Conservation (phyloP, 2,113 vertebrate genomes). For the Campylomormyrus tamandua region DNA sequence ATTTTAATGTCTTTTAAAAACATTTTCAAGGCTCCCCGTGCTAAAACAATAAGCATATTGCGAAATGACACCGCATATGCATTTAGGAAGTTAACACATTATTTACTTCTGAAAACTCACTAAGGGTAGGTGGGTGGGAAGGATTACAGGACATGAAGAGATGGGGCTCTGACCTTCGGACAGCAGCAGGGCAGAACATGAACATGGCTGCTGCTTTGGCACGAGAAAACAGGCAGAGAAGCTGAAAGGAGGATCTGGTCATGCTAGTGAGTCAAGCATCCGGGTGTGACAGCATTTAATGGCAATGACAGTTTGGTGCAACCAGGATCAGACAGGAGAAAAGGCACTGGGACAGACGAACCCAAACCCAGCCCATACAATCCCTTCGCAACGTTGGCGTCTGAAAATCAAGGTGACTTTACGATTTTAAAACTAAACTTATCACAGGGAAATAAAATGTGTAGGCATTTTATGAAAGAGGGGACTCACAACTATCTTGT, state of each 20-base stretch:
- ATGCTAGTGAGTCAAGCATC: not conserved
- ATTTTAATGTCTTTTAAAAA: not conserved
- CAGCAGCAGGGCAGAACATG: not conserved
- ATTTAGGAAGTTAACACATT: not conserved
- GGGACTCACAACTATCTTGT: not conserved
- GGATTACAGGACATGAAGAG: not conserved
- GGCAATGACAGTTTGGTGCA: not conserved
- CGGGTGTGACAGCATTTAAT: not conserved
- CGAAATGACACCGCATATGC: not conserved
- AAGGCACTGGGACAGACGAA: not conserved
- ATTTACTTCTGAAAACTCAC: not conserved
- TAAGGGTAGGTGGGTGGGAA: not conserved
- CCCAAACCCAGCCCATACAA: not conserved
- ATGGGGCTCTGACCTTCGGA: not conserved
- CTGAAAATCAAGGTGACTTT: not conserved
- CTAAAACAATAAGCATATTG: not conserved
- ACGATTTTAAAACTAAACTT: not conserved
- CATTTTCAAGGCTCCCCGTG: not conserved
- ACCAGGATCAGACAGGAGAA: not conserved
- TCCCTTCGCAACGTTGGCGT: not conserved
- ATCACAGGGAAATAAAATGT: not conserved
- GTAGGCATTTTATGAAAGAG: not conserved
- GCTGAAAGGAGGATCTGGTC: too few relatives aligned
- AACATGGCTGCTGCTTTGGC: not conserved
- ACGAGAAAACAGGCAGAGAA: not conserved